Percentiles rank a stretch among this genome's conserved stretches.
These are phyloP conservation scores for Ornithoptera alexandrae DNA, from an alignment of 2,888 invertebrate species.

Conservation along the genomic window DNA sequence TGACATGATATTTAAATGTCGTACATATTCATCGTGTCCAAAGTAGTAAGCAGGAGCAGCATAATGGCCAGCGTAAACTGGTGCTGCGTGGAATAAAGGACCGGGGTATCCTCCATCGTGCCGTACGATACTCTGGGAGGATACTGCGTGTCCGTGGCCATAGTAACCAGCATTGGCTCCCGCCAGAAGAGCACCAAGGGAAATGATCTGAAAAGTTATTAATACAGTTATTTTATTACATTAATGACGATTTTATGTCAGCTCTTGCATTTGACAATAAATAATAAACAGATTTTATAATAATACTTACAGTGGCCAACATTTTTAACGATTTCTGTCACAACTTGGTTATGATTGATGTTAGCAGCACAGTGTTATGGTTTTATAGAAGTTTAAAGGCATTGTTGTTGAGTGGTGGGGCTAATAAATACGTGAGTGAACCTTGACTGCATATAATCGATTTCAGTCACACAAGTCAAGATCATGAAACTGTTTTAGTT, in stretches of 20 bases:
- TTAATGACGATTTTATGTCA: no score
- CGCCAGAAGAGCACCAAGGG: conserved; percentile 68
- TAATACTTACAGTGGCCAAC: conserved; percentile 52
- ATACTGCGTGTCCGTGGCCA: conserved; percentile 63
- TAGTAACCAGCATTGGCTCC: conserved; percentile 77
- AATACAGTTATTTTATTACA: no score
- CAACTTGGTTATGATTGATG: conserved; percentile 53
- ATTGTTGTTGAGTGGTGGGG: conserved; percentile 48
- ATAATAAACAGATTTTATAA: not conserved
- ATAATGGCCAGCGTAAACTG: conserved; percentile 36
- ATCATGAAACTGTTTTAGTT: conserved; percentile 38
- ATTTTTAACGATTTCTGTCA: conserved; percentile 49
- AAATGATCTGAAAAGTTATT: conserved; percentile 51
- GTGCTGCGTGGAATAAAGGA: conserved; percentile 37
- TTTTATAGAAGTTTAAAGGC: conserved; percentile 50
- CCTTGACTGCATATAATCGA: conserved; percentile 47
- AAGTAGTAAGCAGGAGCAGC: conserved; percentile 36
- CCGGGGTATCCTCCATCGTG: conserved; percentile 57
- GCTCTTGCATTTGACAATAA: no score
- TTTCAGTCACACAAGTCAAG: conserved; percentile 7
- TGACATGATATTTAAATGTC: not conserved
- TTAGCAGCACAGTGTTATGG: conserved; percentile 47
- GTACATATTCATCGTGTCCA: conserved; percentile 59
- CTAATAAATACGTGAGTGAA: conserved; percentile 48
- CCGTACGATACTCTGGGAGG: conserved; percentile 70